Conservation (phyloP, 2,888 invertebrate genomes). For the Lithosia quadra region DNA sequence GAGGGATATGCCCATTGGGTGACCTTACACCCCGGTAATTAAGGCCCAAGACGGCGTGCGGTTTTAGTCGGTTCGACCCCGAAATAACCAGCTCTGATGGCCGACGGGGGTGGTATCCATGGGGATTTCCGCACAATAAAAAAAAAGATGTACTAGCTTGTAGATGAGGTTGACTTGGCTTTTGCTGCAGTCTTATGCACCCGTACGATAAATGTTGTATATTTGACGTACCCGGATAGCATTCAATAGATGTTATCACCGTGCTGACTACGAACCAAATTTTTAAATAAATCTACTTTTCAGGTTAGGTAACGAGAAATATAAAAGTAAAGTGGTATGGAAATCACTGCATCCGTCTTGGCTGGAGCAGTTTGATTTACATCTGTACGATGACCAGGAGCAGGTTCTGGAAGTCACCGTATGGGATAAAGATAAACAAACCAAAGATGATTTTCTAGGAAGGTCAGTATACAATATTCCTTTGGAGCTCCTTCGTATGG, state of each 20-base stretch:
- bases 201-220: too few species aligned
- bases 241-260: too few species aligned
- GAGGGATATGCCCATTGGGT: too few species aligned
- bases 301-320: slow-evolving; percentile 98
- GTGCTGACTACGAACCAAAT: neutral
- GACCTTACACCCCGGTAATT: too few species aligned
- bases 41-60: too few species aligned
- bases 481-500: neutral
- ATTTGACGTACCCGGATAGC: too few species aligned
- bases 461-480: slow-evolving; percentile 77
- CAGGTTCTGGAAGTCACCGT: slow-evolving; percentile 96
- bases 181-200: too few species aligned
- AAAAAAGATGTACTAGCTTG: too few species aligned
- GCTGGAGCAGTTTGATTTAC: slow-evolving; percentile 99
- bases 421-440: slow-evolving; percentile 94
- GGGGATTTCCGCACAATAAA: too few species aligned
- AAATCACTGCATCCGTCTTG: slow-evolving; percentile 96
- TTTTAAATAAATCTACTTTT: slow-evolving; percentile 21
- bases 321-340: slow-evolving; percentile 96
- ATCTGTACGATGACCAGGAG: slow-evolving; percentile 97
- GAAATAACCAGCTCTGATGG: too few species aligned
- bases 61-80: too few species aligned
- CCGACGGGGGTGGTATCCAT: too few species aligned
- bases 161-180: neutral
- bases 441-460: slow-evolving; percentile 96